phyloP scores from a whole-genome alignment of 1,140 invertebrate species.

The Caerostris extrusa region DNA sequence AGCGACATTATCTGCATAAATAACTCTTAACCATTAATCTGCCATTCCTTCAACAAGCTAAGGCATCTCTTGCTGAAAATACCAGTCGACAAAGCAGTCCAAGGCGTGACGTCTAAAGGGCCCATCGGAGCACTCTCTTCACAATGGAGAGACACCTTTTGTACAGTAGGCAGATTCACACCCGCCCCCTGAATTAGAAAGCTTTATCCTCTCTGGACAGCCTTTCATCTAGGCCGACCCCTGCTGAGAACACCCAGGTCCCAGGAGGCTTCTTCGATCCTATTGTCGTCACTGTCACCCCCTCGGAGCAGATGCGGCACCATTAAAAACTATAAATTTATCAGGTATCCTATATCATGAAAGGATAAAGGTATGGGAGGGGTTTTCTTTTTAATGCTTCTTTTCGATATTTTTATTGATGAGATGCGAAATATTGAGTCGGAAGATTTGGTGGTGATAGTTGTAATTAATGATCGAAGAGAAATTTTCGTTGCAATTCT shows the following conservation, averaged over 20 bases:
- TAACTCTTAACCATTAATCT: conserved; percentile 1
- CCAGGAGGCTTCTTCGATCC: neutral
- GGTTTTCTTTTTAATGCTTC: neutral
- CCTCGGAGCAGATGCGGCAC: neutral
- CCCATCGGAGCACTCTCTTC: neutral
- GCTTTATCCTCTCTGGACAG: neutral
- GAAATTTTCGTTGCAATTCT: too few relatives aligned
- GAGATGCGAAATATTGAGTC: neutral
- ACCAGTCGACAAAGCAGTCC: neutral
- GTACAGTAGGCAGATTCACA: conserved; percentile 31
- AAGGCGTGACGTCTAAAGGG: conserved; percentile 34
- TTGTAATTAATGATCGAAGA: neutral
- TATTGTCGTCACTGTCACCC: conserved; percentile 43
- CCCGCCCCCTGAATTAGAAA: conserved; percentile 20
- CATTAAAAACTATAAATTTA: conserved; percentile 46
- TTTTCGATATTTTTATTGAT: neutral
- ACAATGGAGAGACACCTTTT: conserved; percentile 13
- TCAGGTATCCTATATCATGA: neutral
- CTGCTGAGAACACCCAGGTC: neutral
- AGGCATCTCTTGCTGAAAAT: neutral
- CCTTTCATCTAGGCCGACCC: conserved; percentile 3
- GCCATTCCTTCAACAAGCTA: neutral
- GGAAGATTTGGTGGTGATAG: neutral
- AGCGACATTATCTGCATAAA: neutral
- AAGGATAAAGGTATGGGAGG: neutral